Evolutionary conservation across 2,797 vertebrate genomes (phyloP), one percentile per base, ranked within the genome.

Genomic region (Tokudaia tokunoshimensis): DNA sequence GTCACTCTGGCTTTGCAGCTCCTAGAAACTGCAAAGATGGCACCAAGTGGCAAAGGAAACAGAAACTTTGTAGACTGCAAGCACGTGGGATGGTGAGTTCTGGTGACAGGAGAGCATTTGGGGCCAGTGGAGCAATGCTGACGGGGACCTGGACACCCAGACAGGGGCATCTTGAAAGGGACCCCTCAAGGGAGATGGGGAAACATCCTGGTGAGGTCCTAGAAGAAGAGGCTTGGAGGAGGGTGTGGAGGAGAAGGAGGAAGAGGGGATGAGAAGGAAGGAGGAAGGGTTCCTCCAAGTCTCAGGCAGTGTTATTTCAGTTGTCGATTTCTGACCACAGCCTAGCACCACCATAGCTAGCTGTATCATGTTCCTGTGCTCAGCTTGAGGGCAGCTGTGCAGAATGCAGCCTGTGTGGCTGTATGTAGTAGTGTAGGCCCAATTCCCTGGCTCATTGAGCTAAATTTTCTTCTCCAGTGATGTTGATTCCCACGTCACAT

Each of bases 171-270:
- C 47, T 13, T 13, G 41, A 14, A 20, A 20, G 22, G 31, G 61
- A 24, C 50, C 41, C 22, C 20, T 2, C 0, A 11, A 26, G 57
- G 50, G 47, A 11, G 41, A 55, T 1, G 0, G 19, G 3, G 0
- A 72, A 50, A 14, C n/a, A 63, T 22, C 17, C 22, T 11, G 6
- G 6, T 4, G 12, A 47, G 20, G 19, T 52, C 24, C 17, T 26
- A 50, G 31, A 67, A 10, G 44, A 65, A 10, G 34, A 57, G 57
- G 8, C 81, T 83, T 19, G 24, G 44, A 86, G 34, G 47, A 22
- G 20, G 12, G 47, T 86, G 20, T 37, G 65, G 20, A 15, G 50
- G 85, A 72, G 65, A 72, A 1, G 2, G 12, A 52, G 41, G 41
- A 41, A 41, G 41, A 41, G 41, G 41, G 41, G 41, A 41, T 41